A percentile compares a stretch with the other conserved stretches of the same genome.
Conservation (phyloP, 2,113 vertebrate species). For the Nothoprocta pentlandii region DNA sequence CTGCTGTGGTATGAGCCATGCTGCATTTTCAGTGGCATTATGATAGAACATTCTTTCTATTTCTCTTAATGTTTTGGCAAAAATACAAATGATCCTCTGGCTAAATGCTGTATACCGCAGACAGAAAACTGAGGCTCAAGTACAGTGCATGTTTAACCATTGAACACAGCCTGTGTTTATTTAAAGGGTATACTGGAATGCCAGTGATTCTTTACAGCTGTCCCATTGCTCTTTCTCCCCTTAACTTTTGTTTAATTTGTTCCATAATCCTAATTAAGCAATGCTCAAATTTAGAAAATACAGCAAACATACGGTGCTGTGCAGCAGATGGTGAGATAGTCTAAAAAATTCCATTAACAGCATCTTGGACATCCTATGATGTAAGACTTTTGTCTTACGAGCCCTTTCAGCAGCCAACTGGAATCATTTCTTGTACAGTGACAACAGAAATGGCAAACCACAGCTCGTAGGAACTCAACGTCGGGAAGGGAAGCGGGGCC, state of each 20-base stretch:
- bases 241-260: conserved; percentile 63
- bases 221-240: conserved; percentile 6
- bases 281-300: conserved; percentile 22
- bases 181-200: conserved; percentile 62
- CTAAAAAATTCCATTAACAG: conserved; percentile 21
- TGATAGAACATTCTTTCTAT: not conserved
- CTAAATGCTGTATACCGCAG: not conserved
- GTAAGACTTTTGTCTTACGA: not conserved
- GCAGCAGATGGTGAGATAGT: conserved; percentile 35
- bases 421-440: conserved; percentile 3
- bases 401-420: conserved; percentile 29
- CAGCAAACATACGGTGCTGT: not conserved
- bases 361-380: not conserved
- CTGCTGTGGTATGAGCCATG: not conserved
- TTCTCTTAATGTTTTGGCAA: not conserved
- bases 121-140: conserved; percentile 19
- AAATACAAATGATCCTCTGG: not conserved
- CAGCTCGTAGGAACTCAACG: not conserved
- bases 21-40: not conserved
- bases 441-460: conserved; percentile 23
- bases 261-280: conserved; percentile 51
- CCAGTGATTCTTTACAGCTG: conserved; percentile 73
- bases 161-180: conserved; percentile 38
- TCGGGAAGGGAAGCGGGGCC: not conserved
- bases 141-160: not conserved